A percentile compares a stretch with the other conserved stretches of the same genome.
Conservation (phyloP, 2,797 vertebrate species). For the Sciurus vulgaris region DNA sequence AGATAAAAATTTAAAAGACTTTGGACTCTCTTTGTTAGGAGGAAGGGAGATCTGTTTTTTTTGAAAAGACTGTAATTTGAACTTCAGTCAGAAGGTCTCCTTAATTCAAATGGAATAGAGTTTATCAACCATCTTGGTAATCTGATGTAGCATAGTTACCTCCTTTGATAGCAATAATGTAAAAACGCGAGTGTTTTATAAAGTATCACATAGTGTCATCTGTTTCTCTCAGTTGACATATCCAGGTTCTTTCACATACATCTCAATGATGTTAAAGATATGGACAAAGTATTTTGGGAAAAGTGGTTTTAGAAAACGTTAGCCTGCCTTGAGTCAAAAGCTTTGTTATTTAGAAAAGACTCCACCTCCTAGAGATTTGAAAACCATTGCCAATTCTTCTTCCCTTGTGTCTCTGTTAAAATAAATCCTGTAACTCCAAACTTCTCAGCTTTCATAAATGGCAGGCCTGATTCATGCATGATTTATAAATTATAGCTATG, state of each 20-base stretch:
- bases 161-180: background rate
- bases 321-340: background rate
- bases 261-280: background rate
- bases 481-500: constrained; percentile 80
- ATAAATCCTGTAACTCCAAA: constrained; percentile 79
- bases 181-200: background rate
- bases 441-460: constrained; percentile 72
- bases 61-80: constrained; percentile 50
- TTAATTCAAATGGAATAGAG: background rate
- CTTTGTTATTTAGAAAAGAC: constrained; percentile 49
- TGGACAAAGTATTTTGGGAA: constrained; percentile 17
- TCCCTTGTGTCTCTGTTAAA: constrained; percentile 82
- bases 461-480: constrained; percentile 81
- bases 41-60: background rate
- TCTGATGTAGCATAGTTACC: background rate
- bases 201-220: background rate
- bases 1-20: constrained; percentile 48
- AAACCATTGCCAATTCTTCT: constrained; percentile 60
- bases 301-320: constrained; percentile 29
- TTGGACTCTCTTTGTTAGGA: background rate
- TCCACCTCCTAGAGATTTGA: constrained; percentile 74
- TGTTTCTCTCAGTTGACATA: constrained; percentile 17
- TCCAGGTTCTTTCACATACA: background rate
- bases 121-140: background rate
- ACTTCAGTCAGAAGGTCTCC: background rate